A percentile compares a stretch with the other conserved stretches of the same genome.
phyloP scores from a whole-genome alignment of 2,113 vertebrate genomes.

The Paracanthobrama guichenoti region DNA sequence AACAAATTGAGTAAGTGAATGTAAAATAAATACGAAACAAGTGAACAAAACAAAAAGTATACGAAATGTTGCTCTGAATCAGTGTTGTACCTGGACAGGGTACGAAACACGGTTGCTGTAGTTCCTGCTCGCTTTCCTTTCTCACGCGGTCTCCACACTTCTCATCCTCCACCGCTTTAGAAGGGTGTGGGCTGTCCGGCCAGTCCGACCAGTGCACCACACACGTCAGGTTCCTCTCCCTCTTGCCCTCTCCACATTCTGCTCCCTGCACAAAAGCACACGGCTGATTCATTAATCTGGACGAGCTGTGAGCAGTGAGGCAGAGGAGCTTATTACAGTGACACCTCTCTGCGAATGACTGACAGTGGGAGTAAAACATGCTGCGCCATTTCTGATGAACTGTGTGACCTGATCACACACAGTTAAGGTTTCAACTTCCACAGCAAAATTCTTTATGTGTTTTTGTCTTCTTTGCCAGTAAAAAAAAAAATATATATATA shows the following conservation, averaged over 20 bases:
- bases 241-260: constrained; percentile 89
- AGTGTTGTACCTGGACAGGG: constrained; percentile 88
- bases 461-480: neutral
- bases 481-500: no score
- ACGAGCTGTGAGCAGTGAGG: neutral
- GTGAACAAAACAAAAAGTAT: neutral
- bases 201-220: constrained; percentile 78
- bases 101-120: constrained; percentile 84
- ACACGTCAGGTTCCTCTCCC: constrained; percentile 83
- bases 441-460: neutral
- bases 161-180: constrained; percentile 67
- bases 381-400: neutral
- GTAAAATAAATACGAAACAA: no score
- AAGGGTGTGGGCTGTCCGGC: constrained; percentile 57
- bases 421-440: neutral
- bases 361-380: constrained; percentile 12
- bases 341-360: neutral
- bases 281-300: neutral
- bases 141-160: constrained; percentile 79
- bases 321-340: constrained; percentile 9
- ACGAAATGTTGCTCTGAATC: neutral
- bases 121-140: constrained; percentile 69
- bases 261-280: constrained; percentile 78
- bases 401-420: neutral
- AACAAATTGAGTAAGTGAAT: neutral